phyloP scores from a whole-genome alignment of 2,113 vertebrate species.

The Semnornis frantzii region DNA sequence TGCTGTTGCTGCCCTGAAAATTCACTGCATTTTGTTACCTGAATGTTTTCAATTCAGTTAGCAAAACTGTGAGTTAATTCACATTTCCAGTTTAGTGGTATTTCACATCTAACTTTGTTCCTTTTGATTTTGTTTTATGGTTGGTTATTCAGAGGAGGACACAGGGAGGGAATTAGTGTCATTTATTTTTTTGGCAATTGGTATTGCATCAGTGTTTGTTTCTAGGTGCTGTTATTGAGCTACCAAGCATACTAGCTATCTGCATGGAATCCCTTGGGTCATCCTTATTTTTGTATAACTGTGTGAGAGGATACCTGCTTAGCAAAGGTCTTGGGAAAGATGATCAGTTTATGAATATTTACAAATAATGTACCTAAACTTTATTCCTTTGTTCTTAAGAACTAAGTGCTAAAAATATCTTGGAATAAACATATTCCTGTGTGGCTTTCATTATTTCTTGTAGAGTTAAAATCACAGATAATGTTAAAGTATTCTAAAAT shows the following conservation, averaged over 20 bases:
- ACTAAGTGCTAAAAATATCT: background rate
- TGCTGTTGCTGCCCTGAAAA: background rate
- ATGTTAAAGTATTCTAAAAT: background rate
- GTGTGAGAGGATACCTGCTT: background rate
- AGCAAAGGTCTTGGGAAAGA: background rate
- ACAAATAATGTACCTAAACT: background rate
- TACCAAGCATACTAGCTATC: background rate
- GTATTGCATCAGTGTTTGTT: background rate
- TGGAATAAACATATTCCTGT: background rate
- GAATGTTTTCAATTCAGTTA: background rate
- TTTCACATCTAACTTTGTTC: background rate
- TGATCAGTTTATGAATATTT: background rate
- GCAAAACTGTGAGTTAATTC: background rate
- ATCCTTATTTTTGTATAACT: background rate
- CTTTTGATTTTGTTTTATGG: background rate
- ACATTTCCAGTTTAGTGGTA: background rate
- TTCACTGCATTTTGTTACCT: background rate
- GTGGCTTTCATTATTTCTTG: background rate
- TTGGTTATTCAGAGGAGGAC: background rate
- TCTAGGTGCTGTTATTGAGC: background rate
- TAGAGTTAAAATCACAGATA: background rate
- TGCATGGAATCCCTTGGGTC: background rate
- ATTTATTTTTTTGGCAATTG: background rate
- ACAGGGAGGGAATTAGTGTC: background rate
- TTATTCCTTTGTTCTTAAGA: background rate